Evolutionary conservation across 2,797 vertebrate genomes (phyloP).

Genomic region (Pangasius sanitwongsei): DNA sequence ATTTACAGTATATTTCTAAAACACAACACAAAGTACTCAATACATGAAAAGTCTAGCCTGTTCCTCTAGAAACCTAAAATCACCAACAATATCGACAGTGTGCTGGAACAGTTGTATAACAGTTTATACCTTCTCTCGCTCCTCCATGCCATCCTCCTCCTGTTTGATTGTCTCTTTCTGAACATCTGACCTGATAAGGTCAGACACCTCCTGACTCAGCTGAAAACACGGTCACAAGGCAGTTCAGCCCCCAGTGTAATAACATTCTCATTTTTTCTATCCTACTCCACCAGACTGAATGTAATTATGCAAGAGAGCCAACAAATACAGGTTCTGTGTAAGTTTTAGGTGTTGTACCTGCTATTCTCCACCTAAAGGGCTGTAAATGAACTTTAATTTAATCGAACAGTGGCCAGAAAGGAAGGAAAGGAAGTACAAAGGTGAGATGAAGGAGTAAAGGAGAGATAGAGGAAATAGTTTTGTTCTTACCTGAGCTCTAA

Average conservation of each 20-base stretch:
- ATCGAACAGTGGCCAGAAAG: not conserved
- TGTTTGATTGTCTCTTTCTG: slow-evolving; percentile 64
- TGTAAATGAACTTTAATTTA: not conserved
- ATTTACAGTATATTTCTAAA: not conserved
- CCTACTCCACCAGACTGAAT: not conserved
- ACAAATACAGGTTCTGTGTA: not conserved
- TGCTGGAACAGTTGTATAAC: not conserved
- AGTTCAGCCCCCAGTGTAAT: slow-evolving; percentile 11
- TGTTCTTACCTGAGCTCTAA: slow-evolving; percentile 80
- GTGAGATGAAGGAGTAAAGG: not conserved
- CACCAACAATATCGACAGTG: not conserved
- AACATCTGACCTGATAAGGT: slow-evolving; percentile 63
- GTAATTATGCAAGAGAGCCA: not conserved
- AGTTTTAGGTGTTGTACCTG: not conserved
- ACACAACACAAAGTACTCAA: not conserved
- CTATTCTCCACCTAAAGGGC: not conserved
- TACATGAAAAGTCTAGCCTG: not conserved
- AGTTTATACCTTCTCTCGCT: slow-evolving; percentile 36
- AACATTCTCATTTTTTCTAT: not conserved
- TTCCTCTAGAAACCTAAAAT: not conserved
- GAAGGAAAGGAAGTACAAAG: not conserved
- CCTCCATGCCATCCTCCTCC: slow-evolving; percentile 49
- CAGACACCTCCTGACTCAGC: slow-evolving; percentile 65
- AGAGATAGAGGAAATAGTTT: not conserved
- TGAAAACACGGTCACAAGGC: slow-evolving; percentile 55